A percentile compares a stretch with the other conserved stretches of the same genome.
Evolutionary conservation across 2,888 invertebrate genomes (phyloP).

Genomic region (Mimumesa dahlbomi): DNA sequence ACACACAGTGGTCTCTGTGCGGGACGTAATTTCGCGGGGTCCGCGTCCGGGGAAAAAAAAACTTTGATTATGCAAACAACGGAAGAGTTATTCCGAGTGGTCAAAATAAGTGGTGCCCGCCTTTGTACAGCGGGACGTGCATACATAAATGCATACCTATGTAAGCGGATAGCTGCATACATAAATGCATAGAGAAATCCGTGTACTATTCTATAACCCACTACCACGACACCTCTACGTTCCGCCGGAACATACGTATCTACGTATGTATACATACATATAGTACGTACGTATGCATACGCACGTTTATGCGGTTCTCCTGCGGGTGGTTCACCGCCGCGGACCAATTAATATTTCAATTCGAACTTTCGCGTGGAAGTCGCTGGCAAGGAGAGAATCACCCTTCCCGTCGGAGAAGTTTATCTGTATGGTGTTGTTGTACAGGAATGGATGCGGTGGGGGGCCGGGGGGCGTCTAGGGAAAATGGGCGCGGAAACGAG

Average conservation of each 20-base stretch:
- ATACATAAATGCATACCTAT: constrained; percentile 54
- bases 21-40: no score
- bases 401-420: constrained; percentile 12
- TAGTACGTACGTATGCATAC: constrained; percentile 9
- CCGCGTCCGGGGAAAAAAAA: background rate
- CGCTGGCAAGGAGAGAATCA: constrained; percentile 34
- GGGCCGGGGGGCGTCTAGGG: no score
- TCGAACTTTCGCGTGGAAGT: constrained; percentile 65
- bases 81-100: constrained; percentile 34
- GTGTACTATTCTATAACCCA: background rate
- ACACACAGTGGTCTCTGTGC: no score
- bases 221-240: no score
- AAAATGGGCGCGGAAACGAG: no score
- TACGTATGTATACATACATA: constrained; percentile 20
- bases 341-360: constrained; percentile 77
- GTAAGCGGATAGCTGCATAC: constrained; percentile 41
- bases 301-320: constrained; percentile 27
- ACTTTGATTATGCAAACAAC: constrained; percentile 47
- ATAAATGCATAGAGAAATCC: constrained; percentile 44
- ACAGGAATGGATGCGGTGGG: no score
- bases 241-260: background rate
- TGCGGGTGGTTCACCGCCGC: constrained; percentile 11
- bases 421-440: no score
- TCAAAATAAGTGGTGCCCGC: constrained; percentile 48
- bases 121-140: constrained; percentile 24